Percentiles rank a stretch among this genome's conserved stretches.
Evolutionary conservation across 2,797 vertebrate genomes (phyloP).

Genomic region (Lutjanus argentimaculatus): DNA sequence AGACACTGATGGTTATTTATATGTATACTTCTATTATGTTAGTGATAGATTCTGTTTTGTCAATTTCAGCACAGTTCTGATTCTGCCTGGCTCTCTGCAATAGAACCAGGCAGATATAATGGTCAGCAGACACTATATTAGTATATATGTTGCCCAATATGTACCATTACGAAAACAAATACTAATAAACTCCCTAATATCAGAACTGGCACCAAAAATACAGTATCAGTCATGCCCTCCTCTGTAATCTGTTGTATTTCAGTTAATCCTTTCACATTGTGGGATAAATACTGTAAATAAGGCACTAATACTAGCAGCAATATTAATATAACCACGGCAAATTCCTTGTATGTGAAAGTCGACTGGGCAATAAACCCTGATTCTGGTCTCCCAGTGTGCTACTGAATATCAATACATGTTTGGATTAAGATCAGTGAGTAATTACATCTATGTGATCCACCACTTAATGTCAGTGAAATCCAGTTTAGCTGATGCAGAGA

Average conservation of each 20-base stretch:
- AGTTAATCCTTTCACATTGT: slow-evolving; percentile 15
- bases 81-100: slow-evolving; percentile 11
- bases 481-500: slow-evolving; percentile 3
- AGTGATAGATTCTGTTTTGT: neutral
- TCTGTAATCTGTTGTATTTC: slow-evolving; percentile 1
- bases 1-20: neutral
- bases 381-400: neutral
- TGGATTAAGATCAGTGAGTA: slow-evolving; percentile 21
- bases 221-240: too few relatives aligned
- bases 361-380: too few relatives aligned
- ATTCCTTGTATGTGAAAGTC: neutral
- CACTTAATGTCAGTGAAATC: slow-evolving; percentile 2
- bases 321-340: neutral
- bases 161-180: too few relatives aligned
- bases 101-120: neutral
- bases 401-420: slow-evolving; percentile 14
- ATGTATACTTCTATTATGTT: slow-evolving; percentile 2
- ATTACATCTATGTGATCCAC: neutral
- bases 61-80: slow-evolving; percentile 15
- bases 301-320: neutral
- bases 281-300: slow-evolving; percentile 22
- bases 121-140: too few relatives aligned
- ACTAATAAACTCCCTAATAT: too few relatives aligned
- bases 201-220: too few relatives aligned
- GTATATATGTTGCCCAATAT: too few relatives aligned